Evolutionary conservation across 1,140 invertebrate genomes (phyloP).

Genomic region (Sweltsa coloradensis): DNA sequence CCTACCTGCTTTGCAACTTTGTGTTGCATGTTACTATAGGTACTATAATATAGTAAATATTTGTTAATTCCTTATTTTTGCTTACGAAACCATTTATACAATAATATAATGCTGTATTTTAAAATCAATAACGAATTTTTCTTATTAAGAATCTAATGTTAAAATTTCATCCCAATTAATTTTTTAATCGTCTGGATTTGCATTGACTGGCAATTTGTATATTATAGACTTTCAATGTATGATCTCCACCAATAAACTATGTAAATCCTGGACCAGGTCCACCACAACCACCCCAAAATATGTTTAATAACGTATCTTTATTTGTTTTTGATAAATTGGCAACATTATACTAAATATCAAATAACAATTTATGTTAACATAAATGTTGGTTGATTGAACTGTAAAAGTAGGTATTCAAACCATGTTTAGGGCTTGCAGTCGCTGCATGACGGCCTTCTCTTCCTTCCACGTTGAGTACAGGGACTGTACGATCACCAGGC

Average conservation of each 20-base stretch:
- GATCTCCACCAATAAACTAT: background rate
- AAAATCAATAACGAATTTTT: too few species aligned
- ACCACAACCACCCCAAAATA: background rate
- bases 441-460: conserved; percentile 30
- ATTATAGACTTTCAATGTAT: background rate
- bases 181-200: too few species aligned
- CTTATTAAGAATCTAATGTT: too few species aligned
- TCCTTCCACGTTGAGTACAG: conserved; percentile 41
- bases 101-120: too few species aligned
- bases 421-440: conserved; percentile 30
- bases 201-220: too few species aligned
- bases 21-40: too few species aligned
- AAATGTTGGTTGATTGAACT: background rate
- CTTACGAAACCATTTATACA: too few species aligned
- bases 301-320: background rate
- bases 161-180: too few species aligned
- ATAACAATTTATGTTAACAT: background rate
- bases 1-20: too few species aligned
- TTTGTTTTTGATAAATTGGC: background rate
- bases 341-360: background rate
- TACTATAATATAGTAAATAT: background rate
- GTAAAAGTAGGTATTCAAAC: background rate
- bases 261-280: background rate
- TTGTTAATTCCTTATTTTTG: background rate
- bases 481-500: conserved; percentile 45